Evolutionary conservation across 2,888 invertebrate species (phyloP).

Genomic region (Saturnia japonica): DNA sequence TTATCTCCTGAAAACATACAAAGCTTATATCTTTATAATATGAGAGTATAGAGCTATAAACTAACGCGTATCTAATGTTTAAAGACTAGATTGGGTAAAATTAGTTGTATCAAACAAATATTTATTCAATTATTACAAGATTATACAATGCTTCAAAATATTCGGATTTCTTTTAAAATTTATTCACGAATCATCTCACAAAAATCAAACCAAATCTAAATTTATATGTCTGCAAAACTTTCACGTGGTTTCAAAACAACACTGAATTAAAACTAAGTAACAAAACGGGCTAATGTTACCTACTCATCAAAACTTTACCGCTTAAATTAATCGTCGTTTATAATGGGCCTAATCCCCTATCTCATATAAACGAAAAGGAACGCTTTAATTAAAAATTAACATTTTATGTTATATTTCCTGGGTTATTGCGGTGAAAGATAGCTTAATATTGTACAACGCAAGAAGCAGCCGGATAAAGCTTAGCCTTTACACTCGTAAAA

Average conservation of each 20-base stretch:
- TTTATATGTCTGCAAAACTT: neutral
- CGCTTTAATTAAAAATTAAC: slow-evolving; percentile 13
- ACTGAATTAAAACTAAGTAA: slow-evolving; percentile 7
- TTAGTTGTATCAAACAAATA: too few species aligned
- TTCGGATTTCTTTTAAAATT: neutral
- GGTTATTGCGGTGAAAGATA: slow-evolving; percentile 9
- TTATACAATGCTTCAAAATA: too few species aligned
- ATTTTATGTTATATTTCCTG: neutral
- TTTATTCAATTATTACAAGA: too few species aligned
- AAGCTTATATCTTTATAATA: too few species aligned
- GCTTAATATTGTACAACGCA: slow-evolving; percentile 3
- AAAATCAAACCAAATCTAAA: neutral
- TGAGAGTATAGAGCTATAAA: too few species aligned
- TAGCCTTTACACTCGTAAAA: neutral
- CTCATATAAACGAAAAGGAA: neutral
- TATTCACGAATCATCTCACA: neutral
- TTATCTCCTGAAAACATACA: too few species aligned
- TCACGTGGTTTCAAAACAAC: neutral
- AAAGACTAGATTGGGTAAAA: too few species aligned
- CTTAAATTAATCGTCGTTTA: slow-evolving; percentile 11
- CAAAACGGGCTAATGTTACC: slow-evolving; percentile 2
- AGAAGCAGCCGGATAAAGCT: slow-evolving; percentile 1
- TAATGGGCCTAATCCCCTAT: slow-evolving; percentile 4
- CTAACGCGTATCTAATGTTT: too few species aligned
- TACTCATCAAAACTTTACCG: slow-evolving; percentile 5